Evolutionary conservation across 2,797 vertebrate species (phyloP), one percentile per base, ranked within the genome.

Genomic region (Micromesistius poutassou): DNA sequence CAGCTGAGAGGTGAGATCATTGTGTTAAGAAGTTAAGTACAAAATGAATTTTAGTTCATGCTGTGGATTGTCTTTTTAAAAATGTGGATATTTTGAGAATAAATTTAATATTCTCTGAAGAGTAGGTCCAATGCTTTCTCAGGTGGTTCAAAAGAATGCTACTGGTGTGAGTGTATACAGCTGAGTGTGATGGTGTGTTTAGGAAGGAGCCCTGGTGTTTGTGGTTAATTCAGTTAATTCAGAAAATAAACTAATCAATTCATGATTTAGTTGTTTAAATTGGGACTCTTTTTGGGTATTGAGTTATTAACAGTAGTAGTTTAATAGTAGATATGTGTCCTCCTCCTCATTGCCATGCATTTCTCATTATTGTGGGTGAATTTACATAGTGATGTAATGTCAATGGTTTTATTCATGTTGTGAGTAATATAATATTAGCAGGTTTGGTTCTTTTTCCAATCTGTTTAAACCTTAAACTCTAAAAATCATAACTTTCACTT

Each of bases 1-100:
- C 92, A 77, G 88, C 90, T 83, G 90, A 88, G 88, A 95, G 94
- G 94, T 95, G 92, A 94, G 94, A 83, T n/a, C n/a, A n/a, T n/a
- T 19, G 1, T 10, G 55, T 9, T 35, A 35, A 35, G 5, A 35
- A 35, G 33, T 2, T 35, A 35, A 35, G 5, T 35, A 28, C 9
- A 28, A 66, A 28, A 28, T n/a, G 0, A 1, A 6, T 6, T 62
- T n/a, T 62, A 12, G 8, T 62, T 62, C 22, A 62, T n/a, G 62
- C 62, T 66, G 25, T 62, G 2, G 46, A 22, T 62, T 25, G 22
- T 62, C 4, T 62, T 62, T 62, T 62, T 62, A 1, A 0, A 1
- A 2, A 5, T 50, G 75, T 42, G 68, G 19, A 28, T 62, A n/a
- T 66, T 73, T 83, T 55, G 33, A 3, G 70, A 12, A 71, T 74